Percentiles rank a stretch among this genome's conserved stretches.
Evolutionary conservation across 1,140 invertebrate species (phyloP).

Genomic region (Heliconius himera): DNA sequence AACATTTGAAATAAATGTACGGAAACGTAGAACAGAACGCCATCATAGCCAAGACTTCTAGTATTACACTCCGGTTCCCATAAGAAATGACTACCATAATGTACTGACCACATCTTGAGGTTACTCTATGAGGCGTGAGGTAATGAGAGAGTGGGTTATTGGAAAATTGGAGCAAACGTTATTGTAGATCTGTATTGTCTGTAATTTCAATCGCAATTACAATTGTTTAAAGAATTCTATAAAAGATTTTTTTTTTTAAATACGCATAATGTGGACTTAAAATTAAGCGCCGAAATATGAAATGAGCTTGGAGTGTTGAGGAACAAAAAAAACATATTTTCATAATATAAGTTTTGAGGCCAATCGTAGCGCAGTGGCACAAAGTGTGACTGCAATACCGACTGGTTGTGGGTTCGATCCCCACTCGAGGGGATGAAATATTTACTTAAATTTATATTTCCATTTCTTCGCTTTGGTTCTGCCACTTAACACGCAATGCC

Average conservation of each 20-base stretch:
- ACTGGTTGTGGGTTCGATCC: too few relatives aligned
- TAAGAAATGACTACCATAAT: conserved; percentile 39
- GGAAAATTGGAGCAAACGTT: conserved; percentile 32
- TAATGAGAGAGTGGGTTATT: conserved; percentile 32
- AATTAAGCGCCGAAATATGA: too few relatives aligned
- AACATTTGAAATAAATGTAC: conserved; percentile 34
- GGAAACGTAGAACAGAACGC: conserved; percentile 31
- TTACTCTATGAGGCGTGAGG: conserved; percentile 25
- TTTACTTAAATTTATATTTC: too few relatives aligned
- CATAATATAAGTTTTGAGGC: too few relatives aligned
- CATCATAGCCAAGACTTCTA: conserved; percentile 34
- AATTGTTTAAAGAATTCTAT: background rate
- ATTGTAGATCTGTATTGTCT: conserved; percentile 8
- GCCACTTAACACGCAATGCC: too few relatives aligned
- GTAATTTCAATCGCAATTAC: conserved; percentile 6
- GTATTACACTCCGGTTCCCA: conserved; percentile 44
- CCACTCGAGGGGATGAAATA: too few relatives aligned
- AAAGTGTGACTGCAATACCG: too few relatives aligned
- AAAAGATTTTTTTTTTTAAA: background rate
- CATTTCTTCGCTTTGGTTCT: too few relatives aligned
- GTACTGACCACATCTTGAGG: conserved; percentile 44
- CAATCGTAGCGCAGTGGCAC: too few relatives aligned
- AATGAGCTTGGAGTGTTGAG: too few relatives aligned
- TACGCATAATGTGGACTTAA: background rate
- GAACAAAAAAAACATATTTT: too few relatives aligned